Base-by-base conservation (phyloP, 2,888 invertebrate species). In the Malthinus flaveolus region DNA sequence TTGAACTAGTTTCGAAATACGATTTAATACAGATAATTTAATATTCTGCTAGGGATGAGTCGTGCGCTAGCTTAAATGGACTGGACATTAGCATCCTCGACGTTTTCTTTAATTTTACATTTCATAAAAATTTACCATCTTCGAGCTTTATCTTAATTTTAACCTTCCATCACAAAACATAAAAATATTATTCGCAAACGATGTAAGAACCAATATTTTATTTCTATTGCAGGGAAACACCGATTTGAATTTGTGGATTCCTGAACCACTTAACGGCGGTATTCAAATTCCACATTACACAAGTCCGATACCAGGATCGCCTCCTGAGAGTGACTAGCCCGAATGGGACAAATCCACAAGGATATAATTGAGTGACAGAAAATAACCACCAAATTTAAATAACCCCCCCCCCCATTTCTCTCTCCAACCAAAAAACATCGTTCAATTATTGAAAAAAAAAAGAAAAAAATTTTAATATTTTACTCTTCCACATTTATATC, bases 191-290 rank as follows among this genome's bases (percentile, higher is more conserved):
- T 23, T 23, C 2, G 23, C 23, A 23, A 23, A 23, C n/a, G n/a
- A n/a, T 23, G 5, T 23, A 23, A 23, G 3, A 5, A 2, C 23
- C 5, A 23, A 23, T 23, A 23, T 23, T 23, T 23, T 2, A 23
- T 15, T 55, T 52, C 31, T 45, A 46, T 47, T 63, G 15, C 15
- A 81, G 81, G 80, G 80, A 80, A 76, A 80, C 80, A 71, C 81
- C 80, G 77, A 81, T 81, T 72, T 81, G 80, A 78, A 73, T 67
- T 73, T 73, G 31, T 77, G 78, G 77, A 70, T 71, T 64, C 77
- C 78, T 59, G 77, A 78, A 64, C 71, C 70, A 50, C 60, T 75
- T 58, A 75, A 76, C 66, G 75, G 76, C 58, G 73, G 72, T 56
- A 66, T 71, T 52, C 71, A 70, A 66, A 73, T 75, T 64, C 72